phyloP scores from a whole-genome alignment of 2,113 vertebrate species.

The Spermophilus dauricus region DNA sequence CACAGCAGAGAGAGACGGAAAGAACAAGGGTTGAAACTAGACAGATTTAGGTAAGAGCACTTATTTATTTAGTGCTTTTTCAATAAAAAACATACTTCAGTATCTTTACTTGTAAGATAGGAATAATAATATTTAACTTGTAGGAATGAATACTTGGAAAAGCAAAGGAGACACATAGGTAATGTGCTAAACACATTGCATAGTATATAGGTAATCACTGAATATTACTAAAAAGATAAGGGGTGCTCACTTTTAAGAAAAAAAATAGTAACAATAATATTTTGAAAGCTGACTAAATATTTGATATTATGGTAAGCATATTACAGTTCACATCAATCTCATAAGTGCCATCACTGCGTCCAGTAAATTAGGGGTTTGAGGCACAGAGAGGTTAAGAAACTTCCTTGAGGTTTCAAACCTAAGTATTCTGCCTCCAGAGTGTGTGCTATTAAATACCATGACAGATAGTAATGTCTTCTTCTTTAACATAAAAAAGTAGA shows the following conservation, averaged over 20 bases:
- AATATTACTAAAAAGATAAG: conserved; percentile 4
- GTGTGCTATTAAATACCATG: background rate
- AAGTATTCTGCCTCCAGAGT: background rate
- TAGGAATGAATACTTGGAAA: background rate
- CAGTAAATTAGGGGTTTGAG: background rate
- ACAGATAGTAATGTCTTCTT: background rate
- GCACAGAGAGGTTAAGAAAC: background rate
- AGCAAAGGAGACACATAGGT: background rate
- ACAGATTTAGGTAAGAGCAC: background rate
- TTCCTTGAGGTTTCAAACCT: background rate
- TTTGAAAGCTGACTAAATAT: background rate
- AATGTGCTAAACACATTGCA: background rate
- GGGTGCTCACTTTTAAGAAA: background rate
- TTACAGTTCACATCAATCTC: background rate
- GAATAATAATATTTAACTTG: background rate
- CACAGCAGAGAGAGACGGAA: background rate
- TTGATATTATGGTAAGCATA: background rate
- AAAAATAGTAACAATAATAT: background rate
- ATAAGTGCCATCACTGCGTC: background rate
- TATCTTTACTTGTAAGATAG: conserved; percentile 33
- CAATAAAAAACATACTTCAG: background rate
- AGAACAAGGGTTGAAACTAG: background rate
- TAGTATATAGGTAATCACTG: background rate
- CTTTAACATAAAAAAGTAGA: background rate
- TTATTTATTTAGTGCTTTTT: background rate